A percentile compares a stretch with the other conserved stretches of the same genome.
These are phyloP conservation scores for Trypoxylon attenuatum DNA, from an alignment of 2,888 invertebrate species.

Conservation along the genomic window DNA sequence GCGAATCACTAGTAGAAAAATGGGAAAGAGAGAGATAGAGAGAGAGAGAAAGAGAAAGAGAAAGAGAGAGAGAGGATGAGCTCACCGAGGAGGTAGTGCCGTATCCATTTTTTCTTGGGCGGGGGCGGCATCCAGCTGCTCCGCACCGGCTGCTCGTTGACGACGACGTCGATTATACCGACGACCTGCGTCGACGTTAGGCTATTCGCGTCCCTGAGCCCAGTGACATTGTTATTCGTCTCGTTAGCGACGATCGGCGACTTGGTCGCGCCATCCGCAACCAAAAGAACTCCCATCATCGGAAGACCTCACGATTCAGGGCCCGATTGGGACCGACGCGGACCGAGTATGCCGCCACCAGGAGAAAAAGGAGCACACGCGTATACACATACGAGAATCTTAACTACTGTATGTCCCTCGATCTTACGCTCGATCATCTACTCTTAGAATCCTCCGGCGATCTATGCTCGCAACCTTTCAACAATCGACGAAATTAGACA, in stretches of 20 bases:
- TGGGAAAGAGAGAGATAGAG: not conserved
- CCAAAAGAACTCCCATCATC: slow-evolving; percentile 71
- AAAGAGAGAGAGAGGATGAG: slow-evolving; percentile 8
- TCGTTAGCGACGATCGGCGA: slow-evolving; percentile 43
- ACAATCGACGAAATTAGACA: too few relatives aligned
- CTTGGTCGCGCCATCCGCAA: slow-evolving; percentile 63
- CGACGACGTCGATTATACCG: slow-evolving; percentile 55
- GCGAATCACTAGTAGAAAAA: not conserved
- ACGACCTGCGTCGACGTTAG: slow-evolving; percentile 48
- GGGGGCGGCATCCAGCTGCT: slow-evolving; percentile 76
- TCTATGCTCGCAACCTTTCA: too few relatives aligned
- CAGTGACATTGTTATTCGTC: slow-evolving; percentile 53
- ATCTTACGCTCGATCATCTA: too few relatives aligned
- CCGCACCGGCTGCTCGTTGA: slow-evolving; percentile 49
- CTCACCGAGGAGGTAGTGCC: slow-evolving; percentile 80
- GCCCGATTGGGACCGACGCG: not conserved
- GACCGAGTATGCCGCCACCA: too few relatives aligned
- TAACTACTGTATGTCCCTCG: too few relatives aligned
- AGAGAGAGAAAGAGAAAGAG: slow-evolving; percentile 10
- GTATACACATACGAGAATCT: too few relatives aligned
- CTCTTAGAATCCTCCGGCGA: too few relatives aligned
- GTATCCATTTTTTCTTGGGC: slow-evolving; percentile 86
- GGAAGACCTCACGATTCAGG: not conserved
- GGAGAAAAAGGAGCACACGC: not conserved
- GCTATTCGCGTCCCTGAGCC: slow-evolving; percentile 54